These are phyloP conservation scores for Drosophila infuscata DNA, from an alignment of 2,888 invertebrate species.

Conservation along the genomic window DNA sequence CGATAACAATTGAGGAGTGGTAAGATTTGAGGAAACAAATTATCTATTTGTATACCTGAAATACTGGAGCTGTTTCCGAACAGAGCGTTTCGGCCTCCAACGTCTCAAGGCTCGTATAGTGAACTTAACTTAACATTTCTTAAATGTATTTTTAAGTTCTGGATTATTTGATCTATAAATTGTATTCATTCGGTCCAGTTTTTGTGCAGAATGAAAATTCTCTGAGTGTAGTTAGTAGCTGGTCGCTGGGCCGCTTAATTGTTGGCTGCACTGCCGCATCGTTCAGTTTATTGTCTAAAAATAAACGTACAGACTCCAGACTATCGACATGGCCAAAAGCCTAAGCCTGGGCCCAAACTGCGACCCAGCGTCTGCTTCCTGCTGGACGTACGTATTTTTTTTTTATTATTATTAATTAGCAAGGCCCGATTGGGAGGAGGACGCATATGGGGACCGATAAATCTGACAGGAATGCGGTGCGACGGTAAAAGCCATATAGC, in stretches of 20 bases:
- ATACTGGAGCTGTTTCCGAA: not conserved
- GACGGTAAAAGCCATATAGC: slow-evolving; percentile 34
- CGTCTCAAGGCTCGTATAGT: no score
- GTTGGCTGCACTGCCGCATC: slow-evolving; percentile 52
- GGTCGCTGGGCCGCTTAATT: slow-evolving; percentile 9
- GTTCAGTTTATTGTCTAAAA: slow-evolving; percentile 74
- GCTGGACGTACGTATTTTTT: slow-evolving; percentile 37
- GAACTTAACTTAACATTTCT: no score
- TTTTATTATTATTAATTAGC: slow-evolving; percentile 77
- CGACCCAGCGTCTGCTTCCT: slow-evolving; percentile 48
- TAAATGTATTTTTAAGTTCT: no score
- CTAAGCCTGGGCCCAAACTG: slow-evolving; percentile 21
- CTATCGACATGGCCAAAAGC: slow-evolving; percentile 42
- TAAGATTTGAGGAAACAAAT: not conserved
- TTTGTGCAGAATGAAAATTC: not conserved
- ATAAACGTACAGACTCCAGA: slow-evolving; percentile 53
- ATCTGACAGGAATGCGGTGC: slow-evolving; percentile 68
- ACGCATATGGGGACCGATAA: slow-evolving; percentile 29
- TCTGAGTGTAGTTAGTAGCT: not conserved
- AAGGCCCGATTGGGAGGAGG: slow-evolving; percentile 48
- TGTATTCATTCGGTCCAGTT: not conserved
- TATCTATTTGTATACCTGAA: not conserved
- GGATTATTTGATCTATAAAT: not conserved
- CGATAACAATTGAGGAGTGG: not conserved
- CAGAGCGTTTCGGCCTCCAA: no score